Evolutionary conservation across 2,888 invertebrate species (phyloP), one percentile per base, ranked within the genome.

Genomic region (Nomada goodeniana): DNA sequence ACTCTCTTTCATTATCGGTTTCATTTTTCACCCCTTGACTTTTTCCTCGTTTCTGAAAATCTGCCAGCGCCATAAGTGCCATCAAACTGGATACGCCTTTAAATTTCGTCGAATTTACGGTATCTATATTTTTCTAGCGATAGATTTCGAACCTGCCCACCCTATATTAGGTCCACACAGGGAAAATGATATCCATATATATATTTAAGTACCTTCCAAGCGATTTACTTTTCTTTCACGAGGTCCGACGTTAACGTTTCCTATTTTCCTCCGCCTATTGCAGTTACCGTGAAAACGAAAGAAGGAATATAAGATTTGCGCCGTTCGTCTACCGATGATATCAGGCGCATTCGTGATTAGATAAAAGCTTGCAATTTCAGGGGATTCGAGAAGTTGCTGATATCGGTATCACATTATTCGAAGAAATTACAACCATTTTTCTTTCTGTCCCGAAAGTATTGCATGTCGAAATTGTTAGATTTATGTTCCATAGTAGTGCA

Each of bases 201-300:
- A 88, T 87, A 86, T 85, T 78, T 74, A 76, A 86, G 79, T 76
- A 78, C 85, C 85, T 90, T 87, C 85, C 87, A 74, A 75, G 73
- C 86, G 87, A 90, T 89, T 88, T 89, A 86, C 78, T 85, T 44
- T 76, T 67, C 76, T 60, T 70, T 72, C 44, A 15, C 57, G 44
- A 57, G 42, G 55, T 29, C 20, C 9, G 1, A 26, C 10, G 10
- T 50, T 59, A 1, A 26, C 10, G 10, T 50, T 59, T n/a, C 52
- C 53, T 18, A 68, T 55, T 70, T 60, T 60, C 47, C 29, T 70
- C 47, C 7, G 10, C 47, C 44, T 57, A 26, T 18, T 10, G 9
- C 29, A 10, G 59, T 70, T 59, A 50, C 59, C 47, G 29, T 29
- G 3, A 15, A 9, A 15, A 69, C 26, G 57, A 57, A 44, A 5